Percentiles rank a stretch among this genome's conserved stretches.
These are phyloP conservation scores for Morus bassanus DNA, from an alignment of 2,797 vertebrate genomes.

Conservation along the genomic window DNA sequence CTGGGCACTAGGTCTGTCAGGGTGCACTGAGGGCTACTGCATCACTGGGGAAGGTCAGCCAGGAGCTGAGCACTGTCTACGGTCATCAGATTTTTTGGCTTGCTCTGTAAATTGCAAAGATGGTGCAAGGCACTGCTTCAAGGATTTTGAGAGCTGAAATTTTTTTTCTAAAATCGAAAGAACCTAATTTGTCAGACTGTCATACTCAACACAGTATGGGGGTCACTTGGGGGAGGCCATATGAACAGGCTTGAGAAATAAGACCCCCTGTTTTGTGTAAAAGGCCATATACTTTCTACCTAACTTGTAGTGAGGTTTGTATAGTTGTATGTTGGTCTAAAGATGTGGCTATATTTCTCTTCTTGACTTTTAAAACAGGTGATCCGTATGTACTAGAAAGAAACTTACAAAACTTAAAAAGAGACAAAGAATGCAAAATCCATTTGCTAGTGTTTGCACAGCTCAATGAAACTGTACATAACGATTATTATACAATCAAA, in stretches of 20 bases:
- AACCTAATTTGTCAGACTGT: neutral
- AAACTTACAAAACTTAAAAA: neutral
- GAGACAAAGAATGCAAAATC: neutral
- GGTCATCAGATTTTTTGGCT: conserved; percentile 17
- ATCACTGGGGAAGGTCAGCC: neutral
- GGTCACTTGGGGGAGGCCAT: neutral
- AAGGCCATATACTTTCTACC: neutral
- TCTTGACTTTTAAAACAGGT: neutral
- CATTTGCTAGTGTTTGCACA: neutral
- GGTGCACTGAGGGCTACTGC: neutral
- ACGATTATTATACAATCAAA: neutral
- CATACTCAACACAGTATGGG: neutral
- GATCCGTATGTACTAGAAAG: neutral
- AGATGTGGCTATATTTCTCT: neutral
- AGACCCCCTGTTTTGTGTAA: neutral
- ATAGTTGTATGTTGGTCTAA: neutral
- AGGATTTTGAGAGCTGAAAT: neutral
- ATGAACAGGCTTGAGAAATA: neutral
- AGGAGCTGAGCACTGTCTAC: neutral
- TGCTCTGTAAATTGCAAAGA: neutral
- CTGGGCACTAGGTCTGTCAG: neutral
- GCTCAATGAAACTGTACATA: neutral
- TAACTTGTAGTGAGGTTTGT: neutral
- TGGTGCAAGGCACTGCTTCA: neutral
- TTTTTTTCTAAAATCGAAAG: neutral